These are phyloP conservation scores for Zaprionus gabonicus DNA, from an alignment of 1,140 invertebrate genomes.

Conservation along the genomic window DNA sequence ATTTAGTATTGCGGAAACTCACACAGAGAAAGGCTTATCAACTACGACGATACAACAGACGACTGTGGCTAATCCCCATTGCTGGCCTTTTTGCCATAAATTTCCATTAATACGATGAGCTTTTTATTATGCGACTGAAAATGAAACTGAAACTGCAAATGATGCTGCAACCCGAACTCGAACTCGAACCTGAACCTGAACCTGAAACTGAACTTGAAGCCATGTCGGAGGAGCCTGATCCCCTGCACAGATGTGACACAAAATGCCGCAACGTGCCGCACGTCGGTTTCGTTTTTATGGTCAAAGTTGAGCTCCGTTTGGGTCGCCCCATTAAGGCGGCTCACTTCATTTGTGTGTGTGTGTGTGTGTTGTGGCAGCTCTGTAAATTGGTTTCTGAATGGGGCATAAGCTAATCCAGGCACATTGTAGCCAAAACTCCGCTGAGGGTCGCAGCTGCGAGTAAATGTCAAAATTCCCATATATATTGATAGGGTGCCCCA, in stretches of 20 bases:
- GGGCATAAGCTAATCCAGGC: conserved; percentile 32
- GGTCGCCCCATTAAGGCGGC: conserved; percentile 26
- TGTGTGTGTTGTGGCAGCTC: conserved; percentile 16
- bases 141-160: conserved; percentile 8
- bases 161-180: conserved; percentile 8
- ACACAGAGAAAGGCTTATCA: conserved; percentile 8
- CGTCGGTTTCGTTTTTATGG: conserved; percentile 50
- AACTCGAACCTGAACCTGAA: not conserved
- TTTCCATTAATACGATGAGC: conserved; percentile 74
- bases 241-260: conserved; percentile 59
- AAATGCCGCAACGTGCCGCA: conserved; percentile 23
- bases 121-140: conserved; percentile 60
- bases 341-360: not conserved
- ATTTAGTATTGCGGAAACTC: conserved; percentile 30
- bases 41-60: conserved; percentile 23
- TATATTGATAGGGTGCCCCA: conserved; percentile 5
- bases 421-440: conserved; percentile 38
- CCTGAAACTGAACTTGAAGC: not conserved
- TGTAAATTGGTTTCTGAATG: conserved; percentile 38
- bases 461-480: not conserved
- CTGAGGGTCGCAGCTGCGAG: conserved; percentile 12
- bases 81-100: conserved; percentile 52
- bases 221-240: not conserved
- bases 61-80: conserved; percentile 24
- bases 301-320: conserved; percentile 50